Conservation (phyloP, 2,888 invertebrate species). For the Limnephilus marmoratus region DNA sequence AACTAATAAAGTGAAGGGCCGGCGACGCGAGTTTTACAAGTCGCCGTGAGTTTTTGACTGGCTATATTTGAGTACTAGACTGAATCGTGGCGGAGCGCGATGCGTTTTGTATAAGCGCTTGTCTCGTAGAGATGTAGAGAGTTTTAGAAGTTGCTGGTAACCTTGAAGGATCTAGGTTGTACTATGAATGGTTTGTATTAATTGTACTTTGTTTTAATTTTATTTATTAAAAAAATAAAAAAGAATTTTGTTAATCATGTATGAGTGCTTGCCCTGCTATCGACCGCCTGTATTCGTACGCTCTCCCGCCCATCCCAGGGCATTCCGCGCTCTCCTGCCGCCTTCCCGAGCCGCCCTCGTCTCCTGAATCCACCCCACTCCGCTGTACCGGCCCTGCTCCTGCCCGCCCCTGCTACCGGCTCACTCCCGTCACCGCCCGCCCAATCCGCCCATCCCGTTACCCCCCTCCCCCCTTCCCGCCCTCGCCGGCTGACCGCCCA, state of each 20-base stretch:
- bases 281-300: constrained; percentile 9
- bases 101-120: too few relatives aligned
- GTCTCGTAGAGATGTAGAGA: too few relatives aligned
- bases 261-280: background rate
- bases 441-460: background rate
- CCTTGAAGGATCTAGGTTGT: too few relatives aligned
- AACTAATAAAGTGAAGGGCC: too few relatives aligned
- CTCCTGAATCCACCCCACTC: background rate
- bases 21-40: too few relatives aligned
- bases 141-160: too few relatives aligned
- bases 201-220: too few relatives aligned
- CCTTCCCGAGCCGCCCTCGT: background rate
- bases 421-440: background rate
- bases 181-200: too few relatives aligned
- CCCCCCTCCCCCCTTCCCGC: background rate
- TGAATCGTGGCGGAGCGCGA: too few relatives aligned
- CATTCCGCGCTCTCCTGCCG: background rate
- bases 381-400: background rate
- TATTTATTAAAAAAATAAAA: too few relatives aligned
- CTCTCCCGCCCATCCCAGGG: background rate
- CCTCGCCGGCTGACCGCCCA: constrained; percentile 26
- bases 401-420: background rate
- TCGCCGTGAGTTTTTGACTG: too few relatives aligned
- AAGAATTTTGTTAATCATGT: background rate
- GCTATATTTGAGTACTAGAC: too few relatives aligned